phyloP scores from a whole-genome alignment of 2,888 invertebrate genomes.

The Hirtodrosophila trivittata region DNA sequence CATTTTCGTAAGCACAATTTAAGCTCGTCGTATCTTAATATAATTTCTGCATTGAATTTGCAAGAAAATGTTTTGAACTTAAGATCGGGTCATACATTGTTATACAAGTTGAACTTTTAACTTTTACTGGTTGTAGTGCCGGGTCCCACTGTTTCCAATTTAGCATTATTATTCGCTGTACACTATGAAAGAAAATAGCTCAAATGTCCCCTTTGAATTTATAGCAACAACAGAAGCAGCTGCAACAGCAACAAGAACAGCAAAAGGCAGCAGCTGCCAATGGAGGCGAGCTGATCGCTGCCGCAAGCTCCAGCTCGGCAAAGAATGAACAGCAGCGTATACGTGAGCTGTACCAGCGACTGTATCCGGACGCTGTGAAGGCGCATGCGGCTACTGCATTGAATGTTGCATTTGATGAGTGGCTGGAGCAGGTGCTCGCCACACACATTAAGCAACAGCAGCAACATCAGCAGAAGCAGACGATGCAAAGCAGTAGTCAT shows the following conservation, averaged over 20 bases:
- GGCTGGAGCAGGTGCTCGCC: slow-evolving; percentile 82
- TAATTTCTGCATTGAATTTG: no score
- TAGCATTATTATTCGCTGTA: no score
- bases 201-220: no score
- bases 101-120: no score
- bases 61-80: no score
- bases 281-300: slow-evolving; percentile 28
- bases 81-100: no score
- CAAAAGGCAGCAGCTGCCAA: slow-evolving; percentile 46
- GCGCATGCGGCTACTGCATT: slow-evolving; percentile 76
- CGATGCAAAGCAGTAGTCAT: slow-evolving; percentile 70
- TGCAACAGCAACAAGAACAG: slow-evolving; percentile 64
- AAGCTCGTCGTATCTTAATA: no score
- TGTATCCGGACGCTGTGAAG: slow-evolving; percentile 82
- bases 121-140: no score
- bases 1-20: no score
- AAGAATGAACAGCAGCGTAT: slow-evolving; percentile 80
- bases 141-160: no score
- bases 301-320: slow-evolving; percentile 41
- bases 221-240: slow-evolving; percentile 76
- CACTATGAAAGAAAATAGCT: no score
- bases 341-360: slow-evolving; percentile 81
- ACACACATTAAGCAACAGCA: slow-evolving; percentile 79
- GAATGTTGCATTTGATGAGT: slow-evolving; percentile 81
- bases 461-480: slow-evolving; percentile 51